Evolutionary conservation across 2,888 invertebrate species (phyloP).

Genomic region (Rhopalosiphum nymphaeae): DNA sequence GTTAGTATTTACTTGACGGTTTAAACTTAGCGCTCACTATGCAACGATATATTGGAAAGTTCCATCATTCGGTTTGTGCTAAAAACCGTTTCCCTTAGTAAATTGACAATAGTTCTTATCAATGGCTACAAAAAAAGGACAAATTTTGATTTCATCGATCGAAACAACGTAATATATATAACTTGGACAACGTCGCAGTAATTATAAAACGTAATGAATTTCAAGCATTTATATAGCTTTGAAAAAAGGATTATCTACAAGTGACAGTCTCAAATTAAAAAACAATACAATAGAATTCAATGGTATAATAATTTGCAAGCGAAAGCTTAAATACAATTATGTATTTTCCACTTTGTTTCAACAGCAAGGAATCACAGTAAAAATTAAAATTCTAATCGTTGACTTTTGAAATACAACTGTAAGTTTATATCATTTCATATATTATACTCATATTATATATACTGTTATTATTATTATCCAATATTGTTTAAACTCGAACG

Average conservation of each 20-base stretch:
- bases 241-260: not conserved
- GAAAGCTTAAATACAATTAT: not conserved
- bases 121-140: not conserved
- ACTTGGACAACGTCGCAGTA: not conserved
- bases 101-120: too few species aligned
- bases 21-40: not conserved
- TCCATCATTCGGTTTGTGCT: not conserved
- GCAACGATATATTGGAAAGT: not conserved
- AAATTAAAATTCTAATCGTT: not conserved
- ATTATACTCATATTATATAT: not conserved
- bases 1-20: not conserved
- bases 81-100: not conserved
- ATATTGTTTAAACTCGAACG: not conserved
- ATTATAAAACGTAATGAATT: not conserved
- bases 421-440: not conserved
- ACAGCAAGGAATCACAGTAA: not conserved
- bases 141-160: not conserved
- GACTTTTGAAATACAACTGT: not conserved
- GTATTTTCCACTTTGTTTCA: not conserved
- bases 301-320: not conserved
- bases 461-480: not conserved
- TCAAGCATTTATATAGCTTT: not conserved
- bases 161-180: not conserved
- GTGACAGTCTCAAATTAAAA: not conserved
- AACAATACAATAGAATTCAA: not conserved